A percentile compares a stretch with the other conserved stretches of the same genome.
These are phyloP conservation scores for Aphis craccivora DNA, from an alignment of 1,140 invertebrate species.

Conservation along the genomic window DNA sequence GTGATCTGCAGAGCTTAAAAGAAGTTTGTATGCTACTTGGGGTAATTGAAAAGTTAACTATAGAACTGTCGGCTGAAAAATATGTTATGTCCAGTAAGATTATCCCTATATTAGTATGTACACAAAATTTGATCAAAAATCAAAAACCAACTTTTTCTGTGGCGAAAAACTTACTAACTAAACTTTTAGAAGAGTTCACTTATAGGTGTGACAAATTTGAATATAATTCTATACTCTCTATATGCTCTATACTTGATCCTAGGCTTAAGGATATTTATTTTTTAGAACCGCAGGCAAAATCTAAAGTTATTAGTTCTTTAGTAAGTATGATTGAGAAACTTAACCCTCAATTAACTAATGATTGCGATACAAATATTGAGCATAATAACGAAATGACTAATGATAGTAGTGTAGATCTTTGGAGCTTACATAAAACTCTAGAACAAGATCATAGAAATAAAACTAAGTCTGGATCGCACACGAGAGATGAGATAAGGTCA, in stretches of 20 bases:
- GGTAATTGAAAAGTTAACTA: too few relatives aligned
- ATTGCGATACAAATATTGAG: background rate
- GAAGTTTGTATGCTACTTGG: too few relatives aligned
- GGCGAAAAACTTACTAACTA: too few relatives aligned
- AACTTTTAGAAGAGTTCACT: background rate
- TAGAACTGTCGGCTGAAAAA: too few relatives aligned
- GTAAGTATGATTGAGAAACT: slow-evolving; percentile 8
- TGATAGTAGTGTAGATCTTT: background rate
- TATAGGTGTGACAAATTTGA: slow-evolving; percentile 63
- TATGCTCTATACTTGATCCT: slow-evolving; percentile 64
- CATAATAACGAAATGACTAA: background rate
- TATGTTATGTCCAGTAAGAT: too few relatives aligned
- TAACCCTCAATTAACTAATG: background rate
- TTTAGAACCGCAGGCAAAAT: slow-evolving; percentile 53
- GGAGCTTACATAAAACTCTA: background rate
- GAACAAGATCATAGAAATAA: background rate
- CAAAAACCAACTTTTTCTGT: too few relatives aligned
- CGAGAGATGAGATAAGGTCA: background rate
- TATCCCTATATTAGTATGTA: too few relatives aligned
- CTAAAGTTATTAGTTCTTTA: slow-evolving; percentile 2
- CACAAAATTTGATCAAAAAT: too few relatives aligned
- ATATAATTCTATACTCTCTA: slow-evolving; percentile 62
- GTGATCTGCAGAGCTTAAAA: too few relatives aligned
- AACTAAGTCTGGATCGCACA: slow-evolving; percentile 5
- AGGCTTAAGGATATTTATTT: slow-evolving; percentile 61